Evolutionary conservation across 2,113 vertebrate genomes (phyloP).

Genomic region (Osmerus mordax): DNA sequence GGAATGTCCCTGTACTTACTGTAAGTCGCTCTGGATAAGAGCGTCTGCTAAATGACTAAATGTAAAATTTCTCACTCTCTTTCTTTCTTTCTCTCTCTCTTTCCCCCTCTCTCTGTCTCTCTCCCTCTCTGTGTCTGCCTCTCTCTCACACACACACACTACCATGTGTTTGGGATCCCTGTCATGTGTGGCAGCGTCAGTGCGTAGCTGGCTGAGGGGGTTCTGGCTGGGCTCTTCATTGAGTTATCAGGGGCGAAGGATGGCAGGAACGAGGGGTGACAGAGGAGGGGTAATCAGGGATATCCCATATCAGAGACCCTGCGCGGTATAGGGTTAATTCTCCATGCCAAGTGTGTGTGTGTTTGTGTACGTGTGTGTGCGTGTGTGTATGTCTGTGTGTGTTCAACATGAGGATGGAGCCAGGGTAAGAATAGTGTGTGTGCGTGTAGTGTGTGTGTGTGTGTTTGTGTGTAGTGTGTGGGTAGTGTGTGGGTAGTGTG

Average conservation of each 20-base stretch:
- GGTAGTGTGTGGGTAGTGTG: too few relatives aligned
- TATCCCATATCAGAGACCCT: constrained; percentile 19
- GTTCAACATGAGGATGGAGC: too few relatives aligned
- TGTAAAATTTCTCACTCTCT: neutral
- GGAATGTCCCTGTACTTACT: too few relatives aligned
- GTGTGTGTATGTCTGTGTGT: too few relatives aligned
- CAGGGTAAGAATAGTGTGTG: neutral
- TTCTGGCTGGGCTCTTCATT: constrained; percentile 13
- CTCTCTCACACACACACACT: neutral
- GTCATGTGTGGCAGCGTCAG: too few relatives aligned
- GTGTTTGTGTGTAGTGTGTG: neutral
- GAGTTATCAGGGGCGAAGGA: constrained; percentile 13
- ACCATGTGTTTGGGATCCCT: neutral
- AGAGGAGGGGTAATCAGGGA: constrained; percentile 21
- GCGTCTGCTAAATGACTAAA: too few relatives aligned
- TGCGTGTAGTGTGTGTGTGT: neutral
- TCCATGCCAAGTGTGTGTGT: constrained; percentile 31
- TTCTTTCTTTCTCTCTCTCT: neutral
- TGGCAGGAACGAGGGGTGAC: constrained; percentile 6
- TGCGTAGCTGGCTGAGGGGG: neutral
- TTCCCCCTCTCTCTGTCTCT: neutral
- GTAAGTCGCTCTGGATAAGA: too few relatives aligned
- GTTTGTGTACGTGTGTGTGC: too few relatives aligned
- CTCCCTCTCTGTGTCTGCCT: neutral
- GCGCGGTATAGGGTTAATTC: constrained; percentile 29